phyloP scores from a whole-genome alignment of 1,140 invertebrate genomes.

The Neodiprion fabricii region DNA sequence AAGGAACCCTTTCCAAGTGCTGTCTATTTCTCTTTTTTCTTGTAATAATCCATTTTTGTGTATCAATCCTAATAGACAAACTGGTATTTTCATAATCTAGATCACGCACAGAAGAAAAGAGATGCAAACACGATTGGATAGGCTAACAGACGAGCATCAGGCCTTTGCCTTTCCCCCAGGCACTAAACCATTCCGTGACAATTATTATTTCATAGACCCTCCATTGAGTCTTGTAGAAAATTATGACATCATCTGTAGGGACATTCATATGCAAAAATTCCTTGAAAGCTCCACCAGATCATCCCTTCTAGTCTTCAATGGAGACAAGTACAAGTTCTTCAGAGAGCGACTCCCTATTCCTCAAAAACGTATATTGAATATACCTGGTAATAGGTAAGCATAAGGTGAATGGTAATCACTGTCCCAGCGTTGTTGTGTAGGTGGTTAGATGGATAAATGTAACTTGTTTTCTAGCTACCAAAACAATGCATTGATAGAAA shows the following conservation, averaged over 20 bases:
- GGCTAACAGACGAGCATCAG: neutral
- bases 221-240: neutral
- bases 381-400: neutral
- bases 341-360: neutral
- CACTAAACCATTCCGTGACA: neutral
- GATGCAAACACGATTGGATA: neutral
- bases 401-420: too few species aligned
- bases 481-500: too few species aligned
- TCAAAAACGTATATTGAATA: neutral
- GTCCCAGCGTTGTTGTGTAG: too few species aligned
- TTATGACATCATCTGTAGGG: neutral
- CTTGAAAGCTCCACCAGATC: neutral
- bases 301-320: neutral
- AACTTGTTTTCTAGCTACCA: too few species aligned
- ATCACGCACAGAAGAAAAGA: neutral
- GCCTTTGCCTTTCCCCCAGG: slow-evolving; percentile 2
- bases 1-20: neutral
- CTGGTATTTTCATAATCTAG: neutral
- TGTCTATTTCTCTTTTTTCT: too few species aligned
- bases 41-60: too few species aligned
- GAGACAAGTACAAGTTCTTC: neutral
- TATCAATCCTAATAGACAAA: neutral
- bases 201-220: neutral
- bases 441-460: too few species aligned
- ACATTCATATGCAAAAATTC: neutral